Base-by-base conservation (phyloP, 2,888 invertebrate species). In the Euplagia quadripunctaria region DNA sequence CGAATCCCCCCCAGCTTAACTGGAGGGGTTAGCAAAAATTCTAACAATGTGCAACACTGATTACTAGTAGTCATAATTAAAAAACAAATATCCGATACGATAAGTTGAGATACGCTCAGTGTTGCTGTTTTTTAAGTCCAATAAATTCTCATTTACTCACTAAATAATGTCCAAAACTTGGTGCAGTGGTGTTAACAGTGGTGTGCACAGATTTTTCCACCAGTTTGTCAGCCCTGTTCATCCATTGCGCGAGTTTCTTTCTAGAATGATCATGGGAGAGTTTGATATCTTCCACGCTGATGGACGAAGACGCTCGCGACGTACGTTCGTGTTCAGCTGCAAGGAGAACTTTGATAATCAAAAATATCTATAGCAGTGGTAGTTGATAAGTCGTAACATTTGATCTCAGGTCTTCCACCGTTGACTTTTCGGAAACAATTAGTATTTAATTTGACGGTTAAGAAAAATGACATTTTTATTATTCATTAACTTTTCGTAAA, bases 151-250 rank as follows among this genome's bases (percentile, higher is more conserved):
- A 51, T 46, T 31, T 11, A 42, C 84, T 87, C 84, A 96, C 96
- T 92, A 95, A 85, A 82, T 94, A 91, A 77, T 95, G 94, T 0
- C 91, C 93, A 77, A 85, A 94, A 52, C 93, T 93, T 0, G 96
- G 95, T 1, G 93, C 82, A 0, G 90, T 88, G 1, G 70, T 70
- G 51, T 90, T 89, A 31, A 94, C 87, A 0, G 88, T 61, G 0
- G 87, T 87, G 7, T 87, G 78, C 1, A 74, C 78, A 5, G 83
- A 77, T 17, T 86, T 82, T 46, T 84, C 80, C 58, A 88, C 71
- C 49, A 94, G 82, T 11, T 86, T 81, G 4, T 87, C 83, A 0
- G 89, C 88, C 17, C 77, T 89, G 43, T 77, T 82, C 61, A 90
- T 73, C 91, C 90, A 90, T 8, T 89, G 80, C 0, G 80, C 74